Percentiles rank a stretch among this genome's conserved stretches.
These are phyloP conservation scores for Synodontis membranacea DNA, from an alignment of 2,113 vertebrate genomes.

Conservation along the genomic window DNA sequence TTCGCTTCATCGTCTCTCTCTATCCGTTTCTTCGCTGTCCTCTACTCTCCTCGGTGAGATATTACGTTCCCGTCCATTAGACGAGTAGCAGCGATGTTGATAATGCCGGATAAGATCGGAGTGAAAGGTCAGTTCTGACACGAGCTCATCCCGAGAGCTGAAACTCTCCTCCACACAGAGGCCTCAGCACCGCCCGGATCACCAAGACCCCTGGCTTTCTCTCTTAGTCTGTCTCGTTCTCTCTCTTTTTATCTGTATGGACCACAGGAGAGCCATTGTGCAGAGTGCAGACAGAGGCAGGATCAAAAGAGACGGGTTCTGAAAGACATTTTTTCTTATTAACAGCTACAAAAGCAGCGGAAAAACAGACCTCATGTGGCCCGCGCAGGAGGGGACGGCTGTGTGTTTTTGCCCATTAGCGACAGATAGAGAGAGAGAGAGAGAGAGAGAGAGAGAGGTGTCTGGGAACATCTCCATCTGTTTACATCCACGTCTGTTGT, in stretches of 20 bases:
- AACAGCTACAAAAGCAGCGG: constrained; percentile 63
- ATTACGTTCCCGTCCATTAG: constrained; percentile 62
- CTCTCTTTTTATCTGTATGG: constrained; percentile 59
- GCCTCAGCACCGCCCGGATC: constrained; percentile 51
- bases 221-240: constrained; percentile 28
- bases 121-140: constrained; percentile 68
- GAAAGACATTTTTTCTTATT: constrained; percentile 71
- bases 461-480: constrained; percentile 41
- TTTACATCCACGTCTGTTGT: constrained; percentile 32
- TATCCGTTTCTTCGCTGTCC: constrained; percentile 12
- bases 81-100: constrained; percentile 66
- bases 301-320: constrained; percentile 63
- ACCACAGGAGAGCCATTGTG: constrained; percentile 71
- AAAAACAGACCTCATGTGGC: constrained; percentile 51
- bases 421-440: constrained; percentile 46
- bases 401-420: constrained; percentile 65
- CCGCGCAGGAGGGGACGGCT: constrained; percentile 55
- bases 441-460: not conserved
- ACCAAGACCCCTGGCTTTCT: constrained; percentile 53
- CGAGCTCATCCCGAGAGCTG: constrained; percentile 57
- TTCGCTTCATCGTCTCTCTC: not conserved
- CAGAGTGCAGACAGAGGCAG: constrained; percentile 61
- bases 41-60: constrained; percentile 47
- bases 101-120: constrained; percentile 66
- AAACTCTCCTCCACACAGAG: constrained; percentile 21